Evolutionary conservation across 2,113 vertebrate species (phyloP).

Genomic region (Zapornia atra): DNA sequence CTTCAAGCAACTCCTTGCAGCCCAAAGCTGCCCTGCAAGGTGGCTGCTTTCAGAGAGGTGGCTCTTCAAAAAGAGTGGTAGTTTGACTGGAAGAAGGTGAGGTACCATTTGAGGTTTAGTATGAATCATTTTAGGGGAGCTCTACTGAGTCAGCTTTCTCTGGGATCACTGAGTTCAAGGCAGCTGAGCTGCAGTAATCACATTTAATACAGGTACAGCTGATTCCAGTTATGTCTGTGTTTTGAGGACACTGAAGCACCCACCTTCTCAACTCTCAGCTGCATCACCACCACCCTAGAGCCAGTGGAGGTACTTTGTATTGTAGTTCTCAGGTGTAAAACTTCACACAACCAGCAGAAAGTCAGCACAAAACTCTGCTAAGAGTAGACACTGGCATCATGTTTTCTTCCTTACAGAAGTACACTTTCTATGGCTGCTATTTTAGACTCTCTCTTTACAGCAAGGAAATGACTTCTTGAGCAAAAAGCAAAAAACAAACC

Average conservation of each 20-base stretch:
- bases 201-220: not conserved
- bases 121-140: not conserved
- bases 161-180: not conserved
- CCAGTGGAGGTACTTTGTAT: accelerated
- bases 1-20: not conserved
- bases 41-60: accelerated
- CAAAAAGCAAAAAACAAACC: not conserved
- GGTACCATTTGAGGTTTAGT: not conserved
- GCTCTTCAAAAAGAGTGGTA: too few species aligned
- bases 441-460: not conserved
- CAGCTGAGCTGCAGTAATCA: not conserved
- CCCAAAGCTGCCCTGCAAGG: accelerated
- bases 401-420: not conserved
- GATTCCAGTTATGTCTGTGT: not conserved
- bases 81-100: not conserved
- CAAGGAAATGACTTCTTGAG: not conserved
- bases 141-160: not conserved
- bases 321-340: not conserved
- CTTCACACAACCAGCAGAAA: not conserved
- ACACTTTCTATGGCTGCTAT: not conserved
- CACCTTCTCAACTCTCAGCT: not conserved
- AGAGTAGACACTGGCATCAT: accelerated
- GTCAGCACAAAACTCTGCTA: accelerated
- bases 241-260: not conserved
- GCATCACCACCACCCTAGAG: not conserved